Conservation (phyloP, 2,888 invertebrate genomes). For the Tanaodytes sp. region DNA sequence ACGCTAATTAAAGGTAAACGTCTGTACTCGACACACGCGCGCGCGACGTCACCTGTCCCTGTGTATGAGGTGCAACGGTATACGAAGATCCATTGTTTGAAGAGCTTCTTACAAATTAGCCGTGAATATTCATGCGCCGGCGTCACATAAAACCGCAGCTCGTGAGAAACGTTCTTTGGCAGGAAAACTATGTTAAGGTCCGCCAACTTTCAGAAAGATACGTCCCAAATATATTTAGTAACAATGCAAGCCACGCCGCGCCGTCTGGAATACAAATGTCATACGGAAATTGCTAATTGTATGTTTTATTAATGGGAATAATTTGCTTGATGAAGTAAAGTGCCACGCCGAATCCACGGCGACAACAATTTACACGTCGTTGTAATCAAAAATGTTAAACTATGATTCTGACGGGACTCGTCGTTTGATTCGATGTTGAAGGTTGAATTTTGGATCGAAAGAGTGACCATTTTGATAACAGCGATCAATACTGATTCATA, state of each 20-base stretch:
- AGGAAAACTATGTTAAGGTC: constrained; percentile 51
- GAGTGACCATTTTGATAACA: no score
- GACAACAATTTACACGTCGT: no score
- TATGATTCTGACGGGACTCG: no score
- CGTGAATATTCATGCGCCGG: constrained; percentile 69
- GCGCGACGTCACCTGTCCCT: constrained; percentile 45
- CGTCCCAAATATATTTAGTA: constrained; percentile 48
- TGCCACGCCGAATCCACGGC: no score
- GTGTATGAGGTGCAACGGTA: constrained; percentile 51
- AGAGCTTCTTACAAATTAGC: constrained; percentile 71
- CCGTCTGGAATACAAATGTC: constrained; percentile 36
- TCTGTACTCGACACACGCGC: constrained; percentile 56
- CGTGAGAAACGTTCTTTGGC: constrained; percentile 50
- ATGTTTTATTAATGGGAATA: constrained; percentile 42
- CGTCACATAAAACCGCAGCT: constrained; percentile 54
- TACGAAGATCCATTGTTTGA: constrained; percentile 64
- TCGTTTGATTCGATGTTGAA: no score
- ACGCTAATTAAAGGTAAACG: constrained; percentile 71
- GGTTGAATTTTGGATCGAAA: no score
- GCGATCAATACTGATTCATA: no score
- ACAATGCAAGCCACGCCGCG: constrained; percentile 30
- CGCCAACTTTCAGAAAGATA: constrained; percentile 46
- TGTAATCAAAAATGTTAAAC: no score
- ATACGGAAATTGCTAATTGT: constrained; percentile 42
- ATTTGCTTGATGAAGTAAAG: constrained; percentile 25